These are phyloP conservation scores for Sapayoa aenigma DNA, from an alignment of 2,113 vertebrate species.

Conservation along the genomic window DNA sequence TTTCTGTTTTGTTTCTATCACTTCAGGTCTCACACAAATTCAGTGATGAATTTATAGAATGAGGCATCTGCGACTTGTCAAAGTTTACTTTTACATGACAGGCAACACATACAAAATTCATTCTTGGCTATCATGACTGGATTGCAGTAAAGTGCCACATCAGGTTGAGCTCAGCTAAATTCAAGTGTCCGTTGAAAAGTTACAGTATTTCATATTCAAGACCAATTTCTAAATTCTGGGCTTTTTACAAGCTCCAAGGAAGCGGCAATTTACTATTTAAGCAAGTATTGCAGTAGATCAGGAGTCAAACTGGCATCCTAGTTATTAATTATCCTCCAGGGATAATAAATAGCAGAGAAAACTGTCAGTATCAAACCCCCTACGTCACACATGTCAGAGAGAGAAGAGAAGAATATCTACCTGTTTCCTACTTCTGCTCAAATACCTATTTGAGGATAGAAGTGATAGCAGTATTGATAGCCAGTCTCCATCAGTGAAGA, in stretches of 20 bases:
- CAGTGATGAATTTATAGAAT: background rate
- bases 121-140: background rate
- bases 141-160: background rate
- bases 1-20: background rate
- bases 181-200: background rate
- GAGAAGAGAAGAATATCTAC: background rate
- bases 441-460: background rate
- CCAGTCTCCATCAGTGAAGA: background rate
- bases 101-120: background rate
- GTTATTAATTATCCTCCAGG: background rate
- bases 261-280: background rate
- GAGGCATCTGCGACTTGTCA: background rate
- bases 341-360: background rate
- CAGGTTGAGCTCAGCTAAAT: background rate
- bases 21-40: background rate
- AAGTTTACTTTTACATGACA: background rate
- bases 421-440: background rate
- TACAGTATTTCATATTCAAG: background rate
- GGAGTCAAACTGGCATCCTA: background rate
- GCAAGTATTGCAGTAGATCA: background rate
- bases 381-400: background rate
- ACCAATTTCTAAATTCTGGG: background rate
- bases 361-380: background rate
- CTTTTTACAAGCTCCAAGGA: background rate
- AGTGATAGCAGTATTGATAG: background rate